Evolutionary conservation across 2,888 invertebrate genomes (phyloP), one percentile per base, ranked within the genome.

Genomic region (Melinaea menophilus): DNA sequence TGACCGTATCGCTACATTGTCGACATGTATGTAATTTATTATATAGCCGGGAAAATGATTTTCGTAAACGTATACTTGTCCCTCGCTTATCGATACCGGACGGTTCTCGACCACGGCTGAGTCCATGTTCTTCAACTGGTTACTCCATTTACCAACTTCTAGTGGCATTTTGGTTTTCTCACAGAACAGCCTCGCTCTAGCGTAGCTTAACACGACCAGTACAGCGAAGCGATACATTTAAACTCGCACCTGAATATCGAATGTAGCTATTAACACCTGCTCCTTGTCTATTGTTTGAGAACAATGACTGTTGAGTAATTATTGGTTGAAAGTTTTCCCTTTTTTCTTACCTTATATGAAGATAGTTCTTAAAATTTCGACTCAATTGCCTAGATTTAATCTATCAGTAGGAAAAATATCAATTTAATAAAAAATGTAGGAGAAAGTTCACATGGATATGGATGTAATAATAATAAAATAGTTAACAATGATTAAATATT

Each of bases 51-150:
- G 84, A 67, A 89, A 89, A 57, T 75, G 70, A 63, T 89, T 89
- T 51, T 88, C 87, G 68, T 89, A 89, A 7, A 88, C 86, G 68
- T 87, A 87, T 13, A 82, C 69, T 66, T 86, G 88, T 0, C 88
- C 89, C 65, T 87, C 86, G 35, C 58, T 77, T 31, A 83, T 77
- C 0, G 82, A 74, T 0, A 85, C 82, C 0, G 89, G 83, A 0
- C 73, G 75, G 72, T 82, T 87, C 35, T 88, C 87, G 0, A 88
- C 81, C 0, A 83, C 82, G 0, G 82, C 86, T 0, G 88, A 82
- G 66, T 88, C 87, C 72, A 89, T 70, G 55, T 83, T 86, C 22
- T 71, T 72, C 3, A 85, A 71, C 31, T 78, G 67, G 58, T 75
- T 68, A 12, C 64, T 71, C 88, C 88, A 89, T 47, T 72, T 62